phyloP scores from a whole-genome alignment of 1,140 invertebrate species.

The Sitodiplosis mosellana region DNA sequence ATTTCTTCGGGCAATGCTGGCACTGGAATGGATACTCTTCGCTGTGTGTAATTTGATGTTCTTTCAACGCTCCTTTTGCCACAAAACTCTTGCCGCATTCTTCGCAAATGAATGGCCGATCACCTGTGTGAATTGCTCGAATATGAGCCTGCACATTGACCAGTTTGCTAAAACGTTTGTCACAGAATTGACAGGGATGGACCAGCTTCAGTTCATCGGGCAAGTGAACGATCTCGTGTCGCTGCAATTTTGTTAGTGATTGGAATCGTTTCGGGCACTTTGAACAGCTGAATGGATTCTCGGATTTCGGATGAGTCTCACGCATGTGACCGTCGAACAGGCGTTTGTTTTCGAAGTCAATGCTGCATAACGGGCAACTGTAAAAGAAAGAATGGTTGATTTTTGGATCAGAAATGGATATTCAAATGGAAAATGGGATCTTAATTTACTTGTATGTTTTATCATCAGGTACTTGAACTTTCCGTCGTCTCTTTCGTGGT shows the following conservation, averaged over 20 bases:
- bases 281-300: constrained; percentile 18
- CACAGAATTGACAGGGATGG: constrained; percentile 21
- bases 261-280: constrained; percentile 22
- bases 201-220: constrained; percentile 20
- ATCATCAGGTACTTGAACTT: not conserved
- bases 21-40: constrained; percentile 29
- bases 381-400: not conserved
- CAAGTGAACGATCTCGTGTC: constrained; percentile 25
- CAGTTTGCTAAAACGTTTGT: constrained; percentile 18
- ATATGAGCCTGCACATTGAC: constrained; percentile 23
- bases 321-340: constrained; percentile 14
- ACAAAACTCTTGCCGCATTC: constrained; percentile 27
- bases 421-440: no score
- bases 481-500: not conserved
- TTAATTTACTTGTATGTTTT: not conserved
- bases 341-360: constrained; percentile 13
- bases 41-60: constrained; percentile 29
- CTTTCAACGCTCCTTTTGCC: constrained; percentile 25
- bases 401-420: no score
- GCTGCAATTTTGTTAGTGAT: constrained; percentile 17
- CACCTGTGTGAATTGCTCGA: constrained; percentile 25
- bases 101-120: constrained; percentile 27
- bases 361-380: constrained; percentile 6
- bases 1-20: constrained; percentile 24
- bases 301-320: constrained; percentile 7